Base-by-base conservation (phyloP, 2,113 vertebrate species). In the Dicrurus megarhynchus region DNA sequence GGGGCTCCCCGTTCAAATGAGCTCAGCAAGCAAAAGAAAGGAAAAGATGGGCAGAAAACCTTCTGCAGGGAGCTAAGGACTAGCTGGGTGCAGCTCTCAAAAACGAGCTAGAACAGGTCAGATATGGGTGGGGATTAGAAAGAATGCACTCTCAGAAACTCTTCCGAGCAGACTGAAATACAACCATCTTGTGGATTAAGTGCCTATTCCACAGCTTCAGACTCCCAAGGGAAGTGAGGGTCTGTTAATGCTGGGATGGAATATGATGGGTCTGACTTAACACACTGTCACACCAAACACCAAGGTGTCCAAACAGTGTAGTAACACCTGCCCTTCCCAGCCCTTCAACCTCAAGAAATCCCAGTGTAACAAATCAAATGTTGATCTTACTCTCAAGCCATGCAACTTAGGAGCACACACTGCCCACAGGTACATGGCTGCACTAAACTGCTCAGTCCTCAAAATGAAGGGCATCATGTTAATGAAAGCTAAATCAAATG, bases 21-120 rank as follows among this genome's bases (percentile, higher is more conserved):
- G 91, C 56, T 82, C 79, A 82, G 82, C 42, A 64, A 84, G 37
- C 42, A 91, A 77, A 86, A 52, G 37, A 37, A 60, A 33, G 64
- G 42, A 74, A 93, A 60, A 69, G 90, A 82, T 80, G 89, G 13
- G 41, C 71, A 42, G 52, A 97, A 97, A 95, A 75, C 67, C 61
- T 82, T 97, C 42, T 52, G 57, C 70, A 94, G 47, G 21, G 68
- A 93, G 76, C 52, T 41, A 76, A 57, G 81, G 93, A 88, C 90
- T 76, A 80, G 90, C 63, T 88, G 90, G 77, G 91, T 4, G 55
- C 69, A 95, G 96, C 96, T 91, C 84, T 61, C 87, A 57, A 76
- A 94, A 95, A 86, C 84, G 56, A 97, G 93, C 84, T 91, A 57
- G 59, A 81, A 90, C 97, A 97, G 93, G 95, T 95, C 59, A 93